Base-by-base conservation (phyloP, 1,140 invertebrate species). In the Steinernema feltiae region DNA sequence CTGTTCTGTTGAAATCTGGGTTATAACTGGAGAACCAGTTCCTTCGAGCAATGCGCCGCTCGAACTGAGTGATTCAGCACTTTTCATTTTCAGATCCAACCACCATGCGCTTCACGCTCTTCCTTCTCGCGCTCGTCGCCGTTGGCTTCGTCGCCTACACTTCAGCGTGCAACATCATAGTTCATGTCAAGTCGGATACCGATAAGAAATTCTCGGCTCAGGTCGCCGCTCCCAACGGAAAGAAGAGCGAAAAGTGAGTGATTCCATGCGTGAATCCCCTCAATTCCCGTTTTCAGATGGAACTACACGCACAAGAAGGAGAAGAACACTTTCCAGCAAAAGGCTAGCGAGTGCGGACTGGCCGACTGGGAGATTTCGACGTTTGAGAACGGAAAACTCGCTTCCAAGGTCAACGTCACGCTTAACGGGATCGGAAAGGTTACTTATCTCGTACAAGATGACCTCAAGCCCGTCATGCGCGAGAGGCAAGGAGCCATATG, bases 321-420 rank as follows among this genome's bases (percentile, higher is more conserved):
- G 29, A 84, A 77, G 32, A 80, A 85, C 48, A 85, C 83, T 24
- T 84, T 84, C 81, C 84, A 85, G 74, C 79, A 84, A 69, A 80
- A 78, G 53, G 83, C 83, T 21, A 69, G 70, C 31, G 83, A 83
- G 72, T 84, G 82, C 69, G 80, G 79, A 48, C 48, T 84, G 1
- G 77, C 69, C 0, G 27, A 75, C 18, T 82, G 72, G 72, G 29
- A 69, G 2, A 74, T 82, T 18, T 53, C 21, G 7, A 76, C 71
- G 21, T 82, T 73, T 41, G 77, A 82, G 29, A 53, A 41, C 18
- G 46, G 30, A 31, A 76, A 76, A n/a, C 30, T 31, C 31, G 27
- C n/a, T 18, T n/a, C 32, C 30, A 73, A 1, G n/a, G 72, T 53
- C 35, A 27, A 83, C 69, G 82, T 84, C n/a, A 80, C 79, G 21